These are phyloP conservation scores for Spinibarbus caldwelli DNA, from an alignment of 2,797 vertebrate genomes.

Conservation along the genomic window DNA sequence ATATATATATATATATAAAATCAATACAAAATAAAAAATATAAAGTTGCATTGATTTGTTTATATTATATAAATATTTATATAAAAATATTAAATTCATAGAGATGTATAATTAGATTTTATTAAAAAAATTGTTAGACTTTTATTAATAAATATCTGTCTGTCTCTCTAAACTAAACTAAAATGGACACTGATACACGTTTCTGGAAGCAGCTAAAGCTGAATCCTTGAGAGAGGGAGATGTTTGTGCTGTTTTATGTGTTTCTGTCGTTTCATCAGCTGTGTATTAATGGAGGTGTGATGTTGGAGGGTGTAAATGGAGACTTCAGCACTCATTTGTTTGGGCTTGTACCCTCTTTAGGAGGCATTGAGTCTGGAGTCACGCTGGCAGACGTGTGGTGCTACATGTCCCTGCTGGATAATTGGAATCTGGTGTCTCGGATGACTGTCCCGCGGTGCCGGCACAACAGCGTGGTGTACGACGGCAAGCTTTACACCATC, in stretches of 20 bases:
- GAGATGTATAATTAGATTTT: too few relatives aligned
- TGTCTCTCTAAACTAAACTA: not conserved
- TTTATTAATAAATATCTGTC: not conserved
- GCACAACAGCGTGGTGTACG: constrained; percentile 96
- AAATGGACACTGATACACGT: not conserved
- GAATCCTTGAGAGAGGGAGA: not conserved
- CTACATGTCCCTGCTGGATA: constrained; percentile 99
- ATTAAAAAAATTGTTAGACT: too few relatives aligned
- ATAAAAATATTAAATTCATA: not conserved
- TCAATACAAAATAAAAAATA: not conserved
- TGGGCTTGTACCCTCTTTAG: constrained; percentile 70
- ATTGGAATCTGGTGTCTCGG: constrained; percentile 98
- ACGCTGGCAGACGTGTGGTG: constrained; percentile 97
- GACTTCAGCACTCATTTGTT: constrained; percentile 47
- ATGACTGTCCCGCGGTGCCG: constrained; percentile 95
- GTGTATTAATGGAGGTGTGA: constrained; percentile 33
- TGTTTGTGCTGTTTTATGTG: not conserved
- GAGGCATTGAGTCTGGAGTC: constrained; percentile 92
- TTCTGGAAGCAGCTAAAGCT: not conserved
- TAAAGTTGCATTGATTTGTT: not conserved
- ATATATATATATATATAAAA: not conserved
- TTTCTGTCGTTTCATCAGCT: constrained; percentile 15
- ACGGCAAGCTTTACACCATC: constrained; percentile 96
- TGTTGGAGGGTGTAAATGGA: constrained; percentile 49
- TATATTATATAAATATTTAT: not conserved